Evolutionary conservation across 1,140 invertebrate genomes (phyloP), one percentile per base, ranked within the genome.

Genomic region (Drosophila bipectinata): DNA sequence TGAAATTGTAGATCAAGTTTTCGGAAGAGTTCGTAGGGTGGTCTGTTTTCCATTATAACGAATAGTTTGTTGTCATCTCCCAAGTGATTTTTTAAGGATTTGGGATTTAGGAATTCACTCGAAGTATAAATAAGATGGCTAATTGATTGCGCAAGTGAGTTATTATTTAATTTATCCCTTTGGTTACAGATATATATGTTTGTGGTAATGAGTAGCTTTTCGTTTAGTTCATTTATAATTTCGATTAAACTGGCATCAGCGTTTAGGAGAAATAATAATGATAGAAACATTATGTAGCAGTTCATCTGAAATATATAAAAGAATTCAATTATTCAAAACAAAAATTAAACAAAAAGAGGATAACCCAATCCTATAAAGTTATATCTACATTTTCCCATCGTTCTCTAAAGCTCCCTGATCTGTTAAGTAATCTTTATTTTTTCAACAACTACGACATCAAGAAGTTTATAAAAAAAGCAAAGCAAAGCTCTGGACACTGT

Each of bases 261-360:
- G n/a, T 37, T 12, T 4, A 37, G 34, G 3, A 77, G 12, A 0
- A 60, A 0, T 1, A 74, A 15, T 3, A 45, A 9, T 26, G 15
- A 8, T 3, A 52, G 1, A 39, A 9, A 18, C 12, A 15, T 3
- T 12, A 9, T 3, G 1, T 3, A 7, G 6, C 37, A 4, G 9
- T 21, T 8, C 77, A 84, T 83, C 80, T 84, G 76, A 5, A 83
- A 83, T 7, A 71, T 14, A 69, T 24, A 34, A 54, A 15, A 12
- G 34, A 32, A 32, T 32, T 8, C 0, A 3, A 8, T 8, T 32
- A 9, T 32, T 32, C 2, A 9, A 6, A 41, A n/a, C n/a, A 28
- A 5, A 28, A 28, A 28, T 28, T 28, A 28, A 7, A 28, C 6
- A 28, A 28, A 28, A 28, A 6, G 26, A 6, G 1, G 1, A 28